Evolutionary conservation across 2,888 invertebrate genomes (phyloP), one percentile per base, ranked within the genome.

Genomic region (Amorpha juglandis): DNA sequence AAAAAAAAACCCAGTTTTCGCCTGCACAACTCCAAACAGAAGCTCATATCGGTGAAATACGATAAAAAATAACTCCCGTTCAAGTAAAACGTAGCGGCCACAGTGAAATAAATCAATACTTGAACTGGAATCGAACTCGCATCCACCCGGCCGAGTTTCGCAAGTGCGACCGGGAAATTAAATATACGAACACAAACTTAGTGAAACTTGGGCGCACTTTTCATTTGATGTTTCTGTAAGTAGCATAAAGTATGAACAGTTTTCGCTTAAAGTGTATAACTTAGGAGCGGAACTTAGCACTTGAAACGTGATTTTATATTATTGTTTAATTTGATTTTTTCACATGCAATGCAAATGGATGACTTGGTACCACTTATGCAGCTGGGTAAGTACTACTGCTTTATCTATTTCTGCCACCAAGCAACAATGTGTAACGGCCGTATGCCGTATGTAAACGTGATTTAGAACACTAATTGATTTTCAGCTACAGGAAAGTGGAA

Each of bases 241-340:
- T 58, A 19, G 42, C 42, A 42, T 19, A 38, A 38, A 58, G 19
- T 58, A 58, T 16, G 19, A 58, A 58, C 42, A 19, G 38, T 16
- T 58, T 55, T 58, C 19, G 58, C 42, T 42, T 58, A 58, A 38
- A 58, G 58, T 58, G 12, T 42, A 42, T 38, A 58, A 58, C 58
- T 45, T 45, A 4, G 14, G 14, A 14, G 14, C 45, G n/a, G 19
- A 11, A 7, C 53, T 33, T 35, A 16, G 16, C 8, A 55, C 8
- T n/a, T n/a, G 55, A 35, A 55, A 4, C n/a, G 38, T n/a, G 35
- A 35, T 11, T 55, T 11, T 9, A n/a, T 38, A 35, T 38, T 38
- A 16, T 55, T 55, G 2, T 38, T 38, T 11, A 38, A 9, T 38
- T 55, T 38, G 35, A 35, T 35, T 3, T 35, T 35, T 35, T 35